A percentile compares a stretch with the other conserved stretches of the same genome.
Conservation (phyloP, 2,888 invertebrate species). For the Ochropacha duplaris region DNA sequence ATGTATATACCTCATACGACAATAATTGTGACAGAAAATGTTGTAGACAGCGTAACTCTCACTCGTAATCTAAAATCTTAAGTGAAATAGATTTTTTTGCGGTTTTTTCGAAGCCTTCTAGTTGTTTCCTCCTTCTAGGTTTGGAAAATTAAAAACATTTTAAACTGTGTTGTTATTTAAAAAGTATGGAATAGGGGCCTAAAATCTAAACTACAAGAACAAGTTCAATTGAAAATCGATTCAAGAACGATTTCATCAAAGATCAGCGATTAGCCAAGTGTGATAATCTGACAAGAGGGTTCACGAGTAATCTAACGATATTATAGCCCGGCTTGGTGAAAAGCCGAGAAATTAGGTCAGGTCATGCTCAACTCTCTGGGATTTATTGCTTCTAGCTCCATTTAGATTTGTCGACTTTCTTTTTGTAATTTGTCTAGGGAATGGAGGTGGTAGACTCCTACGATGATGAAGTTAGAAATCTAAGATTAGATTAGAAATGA, state of each 20-base stretch:
- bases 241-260: neutral
- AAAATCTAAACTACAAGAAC: neutral
- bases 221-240: neutral
- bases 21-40: neutral
- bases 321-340: slow-evolving; percentile 13
- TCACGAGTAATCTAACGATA: neutral
- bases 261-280: neutral
- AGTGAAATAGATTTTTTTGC: too few relatives aligned
- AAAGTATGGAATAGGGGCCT: too few relatives aligned
- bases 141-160: too few relatives aligned
- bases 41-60: neutral
- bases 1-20: neutral
- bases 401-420: slow-evolving; percentile 25
- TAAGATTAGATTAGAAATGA: neutral
- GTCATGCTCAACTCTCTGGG: slow-evolving; percentile 32
- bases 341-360: slow-evolving; percentile 48
- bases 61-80: neutral
- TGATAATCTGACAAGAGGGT: neutral
- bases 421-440: slow-evolving; percentile 28
- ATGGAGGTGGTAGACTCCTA: slow-evolving; percentile 10
- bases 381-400: slow-evolving; percentile 29
- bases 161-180: too few relatives aligned
- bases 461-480: neutral
- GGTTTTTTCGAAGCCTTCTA: too few relatives aligned
- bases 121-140: too few relatives aligned